Percentiles rank a stretch among this genome's conserved stretches.
These are phyloP conservation scores for Rostratula benghalensis DNA, from an alignment of 2,113 vertebrate species.

Conservation along the genomic window DNA sequence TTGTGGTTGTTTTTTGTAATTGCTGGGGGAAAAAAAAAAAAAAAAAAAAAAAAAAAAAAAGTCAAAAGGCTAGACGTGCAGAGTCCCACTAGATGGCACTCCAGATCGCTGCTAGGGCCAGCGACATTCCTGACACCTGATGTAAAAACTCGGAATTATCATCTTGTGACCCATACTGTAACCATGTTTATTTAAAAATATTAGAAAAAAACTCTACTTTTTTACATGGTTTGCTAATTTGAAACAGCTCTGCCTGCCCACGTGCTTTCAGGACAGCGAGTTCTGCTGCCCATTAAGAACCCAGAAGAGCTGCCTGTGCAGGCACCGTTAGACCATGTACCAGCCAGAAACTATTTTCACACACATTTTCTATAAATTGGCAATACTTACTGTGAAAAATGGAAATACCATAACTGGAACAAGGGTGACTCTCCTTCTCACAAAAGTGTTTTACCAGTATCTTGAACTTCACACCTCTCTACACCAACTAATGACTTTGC, in stretches of 20 bases:
- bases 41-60: not conserved
- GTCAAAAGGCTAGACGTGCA: not conserved
- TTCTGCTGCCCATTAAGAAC: fast-evolving
- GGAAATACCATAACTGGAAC: slow-evolving; percentile 65
- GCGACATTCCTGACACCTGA: not conserved
- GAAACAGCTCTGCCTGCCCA: not conserved
- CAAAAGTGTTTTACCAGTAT: not conserved
- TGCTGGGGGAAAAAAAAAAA: no score
- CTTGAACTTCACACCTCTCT: not conserved
- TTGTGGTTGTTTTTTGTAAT: not conserved
- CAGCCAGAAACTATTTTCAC: not conserved
- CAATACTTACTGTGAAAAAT: slow-evolving; percentile 64
- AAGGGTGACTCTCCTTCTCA: not conserved
- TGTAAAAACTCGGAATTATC: not conserved
- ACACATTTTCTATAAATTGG: not conserved
- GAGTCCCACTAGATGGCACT: slow-evolving; percentile 64
- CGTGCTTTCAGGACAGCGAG: not conserved
- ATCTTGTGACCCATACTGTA: not conserved
- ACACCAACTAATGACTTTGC: not conserved
- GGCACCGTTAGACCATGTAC: fast-evolving
- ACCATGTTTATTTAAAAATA: not conserved
- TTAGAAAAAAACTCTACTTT: not conserved
- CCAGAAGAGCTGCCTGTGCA: not conserved
- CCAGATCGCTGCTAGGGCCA: not conserved
- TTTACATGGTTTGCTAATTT: not conserved